Percentiles rank a stretch among this genome's conserved stretches.
phyloP scores from a whole-genome alignment of 2,888 invertebrate species.

The Aleiodes testaceus region DNA sequence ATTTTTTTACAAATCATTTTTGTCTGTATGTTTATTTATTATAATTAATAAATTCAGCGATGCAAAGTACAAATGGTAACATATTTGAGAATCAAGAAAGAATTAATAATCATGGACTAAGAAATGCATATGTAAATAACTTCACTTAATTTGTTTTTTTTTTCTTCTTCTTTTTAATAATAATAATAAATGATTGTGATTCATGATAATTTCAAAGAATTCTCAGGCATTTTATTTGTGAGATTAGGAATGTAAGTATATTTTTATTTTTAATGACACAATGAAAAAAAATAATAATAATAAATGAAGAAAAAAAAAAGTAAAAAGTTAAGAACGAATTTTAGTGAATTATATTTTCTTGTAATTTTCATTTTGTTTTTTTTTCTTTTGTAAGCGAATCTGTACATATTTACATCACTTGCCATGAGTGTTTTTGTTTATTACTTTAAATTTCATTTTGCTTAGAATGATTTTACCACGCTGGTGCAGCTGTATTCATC shows the following conservation, averaged over 20 bases:
- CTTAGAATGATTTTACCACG: constrained; percentile 31
- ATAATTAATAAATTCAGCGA: no score
- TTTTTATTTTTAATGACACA: constrained; percentile 9
- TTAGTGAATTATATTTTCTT: constrained; percentile 1
- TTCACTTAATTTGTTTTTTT: no score
- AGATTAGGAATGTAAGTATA: constrained; percentile 11
- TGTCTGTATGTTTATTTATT: not conserved
- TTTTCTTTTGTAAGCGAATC: constrained; percentile 42
- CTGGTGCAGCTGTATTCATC: constrained; percentile 22
- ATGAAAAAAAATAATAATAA: constrained; percentile 1
- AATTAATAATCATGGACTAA: constrained; percentile 27
- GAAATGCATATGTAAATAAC: constrained; percentile 22
- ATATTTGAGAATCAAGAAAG: not conserved
- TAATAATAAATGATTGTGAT: no score
- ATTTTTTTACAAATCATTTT: not conserved
- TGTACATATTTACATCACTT: constrained; percentile 57
- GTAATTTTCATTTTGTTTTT: not conserved
- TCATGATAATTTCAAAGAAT: no score
- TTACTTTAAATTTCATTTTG: constrained; percentile 6
- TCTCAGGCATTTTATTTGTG: no score
- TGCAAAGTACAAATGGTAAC: constrained; percentile 1
- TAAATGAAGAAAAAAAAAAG: not conserved
- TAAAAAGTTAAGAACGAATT: not conserved
- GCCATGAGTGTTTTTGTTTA: constrained; percentile 47
- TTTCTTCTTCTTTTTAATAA: no score